phyloP scores from a whole-genome alignment of 2,888 invertebrate species.

The Bedellia somnulentella region DNA sequence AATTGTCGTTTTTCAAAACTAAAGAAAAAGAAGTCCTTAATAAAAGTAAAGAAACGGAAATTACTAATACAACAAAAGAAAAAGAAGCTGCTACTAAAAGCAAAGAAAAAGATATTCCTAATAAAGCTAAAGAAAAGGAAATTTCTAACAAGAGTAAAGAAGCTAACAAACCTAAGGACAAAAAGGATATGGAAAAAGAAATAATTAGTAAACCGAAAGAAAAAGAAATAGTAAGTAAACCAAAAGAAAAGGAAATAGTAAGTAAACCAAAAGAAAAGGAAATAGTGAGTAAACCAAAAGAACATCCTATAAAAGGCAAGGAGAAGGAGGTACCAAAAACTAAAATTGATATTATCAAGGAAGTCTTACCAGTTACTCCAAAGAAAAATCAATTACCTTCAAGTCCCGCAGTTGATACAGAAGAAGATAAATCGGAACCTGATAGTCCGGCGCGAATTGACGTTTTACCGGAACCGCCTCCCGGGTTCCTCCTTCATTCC shows the following conservation, averaged over 20 bases:
- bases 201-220: no score
- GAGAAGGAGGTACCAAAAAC: not conserved
- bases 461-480: slow-evolving; percentile 50
- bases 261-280: not conserved
- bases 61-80: not conserved
- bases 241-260: not conserved
- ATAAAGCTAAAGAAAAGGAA: not conserved
- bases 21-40: not conserved
- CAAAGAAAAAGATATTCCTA: no score
- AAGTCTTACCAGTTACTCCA: slow-evolving; percentile 26
- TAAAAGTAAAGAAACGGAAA: not conserved
- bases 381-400: slow-evolving; percentile 15
- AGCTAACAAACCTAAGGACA: no score
- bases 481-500: slow-evolving; percentile 44
- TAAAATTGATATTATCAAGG: slow-evolving; percentile 13
- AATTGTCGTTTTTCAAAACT: no score
- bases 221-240: no score
- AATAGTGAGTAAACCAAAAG: not conserved
- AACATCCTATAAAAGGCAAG: not conserved
- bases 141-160: not conserved
- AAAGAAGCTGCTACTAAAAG: not conserved
- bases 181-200: no score
- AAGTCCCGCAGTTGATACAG: slow-evolving; percentile 45
- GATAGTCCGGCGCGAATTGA: slow-evolving; percentile 51
- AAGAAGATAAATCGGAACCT: slow-evolving; percentile 52